These are phyloP conservation scores for Armadillidium nasatum DNA, from an alignment of 1,140 invertebrate species.

Conservation along the genomic window DNA sequence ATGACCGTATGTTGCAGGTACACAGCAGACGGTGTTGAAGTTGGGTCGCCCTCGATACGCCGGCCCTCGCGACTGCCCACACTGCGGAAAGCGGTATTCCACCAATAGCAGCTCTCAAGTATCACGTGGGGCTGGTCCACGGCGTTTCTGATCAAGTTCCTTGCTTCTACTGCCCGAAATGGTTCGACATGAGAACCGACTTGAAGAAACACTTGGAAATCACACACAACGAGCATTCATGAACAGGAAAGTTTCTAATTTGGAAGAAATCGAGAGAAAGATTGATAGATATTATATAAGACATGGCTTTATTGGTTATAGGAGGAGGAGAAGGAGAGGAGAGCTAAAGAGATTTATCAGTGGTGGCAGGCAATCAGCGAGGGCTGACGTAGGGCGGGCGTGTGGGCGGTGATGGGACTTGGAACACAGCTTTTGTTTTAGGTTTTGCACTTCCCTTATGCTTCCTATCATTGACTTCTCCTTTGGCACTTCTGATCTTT, in stretches of 20 bases:
- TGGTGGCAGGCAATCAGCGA: background rate
- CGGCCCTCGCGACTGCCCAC: conserved; percentile 54
- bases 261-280: too few species aligned
- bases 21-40: conserved; percentile 40
- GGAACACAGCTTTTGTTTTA: background rate
- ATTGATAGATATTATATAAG: too few species aligned
- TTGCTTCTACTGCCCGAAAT: conserved; percentile 45
- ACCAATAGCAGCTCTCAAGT: conserved; percentile 64
- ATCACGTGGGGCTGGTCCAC: conserved; percentile 64
- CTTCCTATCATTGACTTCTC: too few species aligned
- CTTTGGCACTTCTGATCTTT: too few species aligned
- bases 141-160: conserved; percentile 44
- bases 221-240: conserved; percentile 44
- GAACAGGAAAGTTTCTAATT: background rate
- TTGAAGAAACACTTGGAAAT: conserved; percentile 44
- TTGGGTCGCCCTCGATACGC: conserved; percentile 45
- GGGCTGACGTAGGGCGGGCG: background rate
- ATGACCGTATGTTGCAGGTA: conserved; percentile 38
- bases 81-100: conserved; percentile 61
- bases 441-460: too few species aligned
- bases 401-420: background rate
- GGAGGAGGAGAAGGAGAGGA: too few species aligned
- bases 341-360: background rate
- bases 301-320: too few species aligned
- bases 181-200: conserved; percentile 45